phyloP scores from a whole-genome alignment of 2,797 vertebrate species.

The Sebastes vulpes region DNA sequence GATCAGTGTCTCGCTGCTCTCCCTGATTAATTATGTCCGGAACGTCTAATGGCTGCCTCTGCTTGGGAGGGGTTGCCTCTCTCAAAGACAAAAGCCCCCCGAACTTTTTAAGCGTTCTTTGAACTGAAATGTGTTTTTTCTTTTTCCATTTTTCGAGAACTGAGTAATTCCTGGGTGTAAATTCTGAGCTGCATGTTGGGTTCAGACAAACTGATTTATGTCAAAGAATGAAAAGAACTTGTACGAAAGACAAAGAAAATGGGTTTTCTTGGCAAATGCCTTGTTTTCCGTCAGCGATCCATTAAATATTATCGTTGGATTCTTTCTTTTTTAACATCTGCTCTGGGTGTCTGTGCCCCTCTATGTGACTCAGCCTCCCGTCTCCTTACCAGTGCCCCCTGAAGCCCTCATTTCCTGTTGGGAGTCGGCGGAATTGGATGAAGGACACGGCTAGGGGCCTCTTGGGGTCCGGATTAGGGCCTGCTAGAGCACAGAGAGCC shows the following conservation, averaged over 20 bases:
- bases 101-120: slow-evolving; percentile 78
- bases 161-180: slow-evolving; percentile 71
- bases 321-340: slow-evolving; percentile 59
- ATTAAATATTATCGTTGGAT: slow-evolving; percentile 42
- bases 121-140: slow-evolving; percentile 69
- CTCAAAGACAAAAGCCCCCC: slow-evolving; percentile 72
- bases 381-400: slow-evolving; percentile 72
- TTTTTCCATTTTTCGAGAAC: slow-evolving; percentile 37
- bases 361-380: slow-evolving; percentile 51
- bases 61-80: slow-evolving; percentile 62
- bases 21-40: slow-evolving; percentile 83
- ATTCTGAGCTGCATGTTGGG: slow-evolving; percentile 37
- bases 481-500: slow-evolving; percentile 35
- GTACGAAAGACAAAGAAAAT: slow-evolving; percentile 41
- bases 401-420: slow-evolving; percentile 88
- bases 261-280: slow-evolving; percentile 29
- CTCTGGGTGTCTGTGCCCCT: slow-evolving; percentile 48
- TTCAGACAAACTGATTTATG: slow-evolving; percentile 62
- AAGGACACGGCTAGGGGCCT: slow-evolving; percentile 68
- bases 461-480: slow-evolving; percentile 60
- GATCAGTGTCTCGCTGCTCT: slow-evolving; percentile 79
- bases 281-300: slow-evolving; percentile 45
- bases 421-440: slow-evolving; percentile 76
- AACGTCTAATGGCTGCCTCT: slow-evolving; percentile 70
- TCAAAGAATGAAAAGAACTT: slow-evolving; percentile 43